Evolutionary conservation across 2,113 vertebrate species (phyloP), one percentile per base, ranked within the genome.

Genomic region (Sebastes fasciatus): DNA sequence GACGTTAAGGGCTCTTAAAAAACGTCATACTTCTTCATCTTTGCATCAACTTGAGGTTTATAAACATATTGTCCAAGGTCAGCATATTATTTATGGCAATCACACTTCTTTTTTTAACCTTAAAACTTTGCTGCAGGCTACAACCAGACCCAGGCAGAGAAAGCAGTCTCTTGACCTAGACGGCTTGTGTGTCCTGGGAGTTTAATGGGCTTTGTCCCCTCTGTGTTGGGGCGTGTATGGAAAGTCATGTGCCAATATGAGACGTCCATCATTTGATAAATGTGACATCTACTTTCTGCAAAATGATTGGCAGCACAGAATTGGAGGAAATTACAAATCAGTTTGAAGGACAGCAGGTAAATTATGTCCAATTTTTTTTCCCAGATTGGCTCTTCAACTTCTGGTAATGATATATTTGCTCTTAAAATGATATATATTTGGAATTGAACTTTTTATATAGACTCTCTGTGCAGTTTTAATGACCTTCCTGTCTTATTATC

Each of bases 221-320:
- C 79, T 14, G 69, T 4, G 13, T 77, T 88, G 69, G 77, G 80
- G 2, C 12, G 10, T 69, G 17, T 51, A 49, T 9, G 17, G 46
- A 74, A 84, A 71, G 65, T 72, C 57, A 34, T 48, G 73, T 21
- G 60, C 71, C 58, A 46, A 73, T 76, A 61, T 80, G 63, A 88
- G 51, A 81, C 17, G 84, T 92, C 89, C 77, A 83, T 91, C 91
- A 90, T 82, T 68, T 77, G 9, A 60, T 79, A 75, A 85, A 82
- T 82, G 71, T 63, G 86, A 90, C 89, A 57, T 83, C 68, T 19
- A 64, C 66, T 16, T 34, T 60, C 70, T 54, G 51, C 74, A 23
- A 23, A 75, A 60, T 92, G 92, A 94, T 16, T 89, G 93, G 89
- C 91, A 86, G 88, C 77, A 68, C 62, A 40, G 91, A 88, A 92